Percentiles rank a stretch among this genome's conserved stretches.
Conservation (phyloP, 2,113 vertebrate species). For the Chunga burmeisteri region DNA sequence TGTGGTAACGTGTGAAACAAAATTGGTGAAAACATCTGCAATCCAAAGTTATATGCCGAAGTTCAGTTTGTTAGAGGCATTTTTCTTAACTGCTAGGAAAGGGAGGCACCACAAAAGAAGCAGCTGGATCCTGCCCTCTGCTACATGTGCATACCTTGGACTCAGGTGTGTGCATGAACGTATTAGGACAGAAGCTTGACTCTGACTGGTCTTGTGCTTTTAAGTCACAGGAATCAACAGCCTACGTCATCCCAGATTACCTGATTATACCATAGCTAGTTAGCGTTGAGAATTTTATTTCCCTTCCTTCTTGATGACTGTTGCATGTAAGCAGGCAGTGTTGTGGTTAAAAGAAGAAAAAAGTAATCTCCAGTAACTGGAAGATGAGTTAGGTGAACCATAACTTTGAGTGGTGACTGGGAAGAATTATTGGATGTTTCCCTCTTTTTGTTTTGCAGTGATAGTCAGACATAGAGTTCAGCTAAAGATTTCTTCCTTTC, state of each 20-base stretch:
- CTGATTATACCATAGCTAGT: not conserved
- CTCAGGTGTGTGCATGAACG: not conserved
- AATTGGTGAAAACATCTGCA: not conserved
- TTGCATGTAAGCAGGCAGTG: not conserved
- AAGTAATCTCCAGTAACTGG: not conserved
- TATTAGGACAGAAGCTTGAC: not conserved
- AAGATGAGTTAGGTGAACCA: not conserved
- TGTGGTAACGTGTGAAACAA: not conserved
- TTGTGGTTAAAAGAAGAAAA: not conserved
- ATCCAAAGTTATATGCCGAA: not conserved
- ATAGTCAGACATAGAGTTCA: not conserved
- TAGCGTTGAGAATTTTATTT: not conserved
- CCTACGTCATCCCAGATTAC: not conserved
- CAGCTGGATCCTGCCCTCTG: too few species aligned
- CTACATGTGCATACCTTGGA: accelerated
- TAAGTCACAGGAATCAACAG: not conserved
- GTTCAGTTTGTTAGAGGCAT: not conserved
- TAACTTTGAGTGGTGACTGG: not conserved
- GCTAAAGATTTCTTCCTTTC: not conserved
- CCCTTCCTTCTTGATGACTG: not conserved
- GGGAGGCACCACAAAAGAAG: not conserved
- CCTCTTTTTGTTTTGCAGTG: not conserved
- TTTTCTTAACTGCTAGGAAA: not conserved
- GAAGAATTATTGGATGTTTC: not conserved
- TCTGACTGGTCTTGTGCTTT: not conserved